Conservation (phyloP, 2,113 vertebrate genomes). For the Strix aluco region DNA sequence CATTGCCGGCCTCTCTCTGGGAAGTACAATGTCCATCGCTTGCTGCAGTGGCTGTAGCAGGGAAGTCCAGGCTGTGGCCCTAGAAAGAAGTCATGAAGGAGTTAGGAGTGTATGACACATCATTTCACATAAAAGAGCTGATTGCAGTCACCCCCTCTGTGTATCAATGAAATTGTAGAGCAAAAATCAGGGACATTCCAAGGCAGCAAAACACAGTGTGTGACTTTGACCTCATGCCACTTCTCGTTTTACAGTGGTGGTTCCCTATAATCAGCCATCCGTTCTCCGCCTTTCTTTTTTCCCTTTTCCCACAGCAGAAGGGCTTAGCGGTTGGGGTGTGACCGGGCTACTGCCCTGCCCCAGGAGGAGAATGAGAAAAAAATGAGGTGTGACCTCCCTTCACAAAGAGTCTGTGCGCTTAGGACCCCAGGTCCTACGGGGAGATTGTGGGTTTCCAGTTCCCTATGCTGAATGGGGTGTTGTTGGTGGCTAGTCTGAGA, state of each 20-base stretch:
- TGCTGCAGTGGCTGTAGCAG: background rate
- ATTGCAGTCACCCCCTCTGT: background rate
- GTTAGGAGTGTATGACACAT: background rate
- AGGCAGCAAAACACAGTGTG: background rate
- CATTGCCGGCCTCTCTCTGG: background rate
- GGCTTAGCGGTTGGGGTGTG: background rate
- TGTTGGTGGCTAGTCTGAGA: background rate
- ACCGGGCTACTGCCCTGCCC: background rate
- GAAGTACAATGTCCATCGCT: background rate
- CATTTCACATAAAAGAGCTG: background rate
- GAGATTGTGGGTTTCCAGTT: background rate
- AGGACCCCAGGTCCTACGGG: background rate
- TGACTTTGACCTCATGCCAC: background rate
- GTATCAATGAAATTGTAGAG: conserved; percentile 35
- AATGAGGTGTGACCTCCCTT: background rate
- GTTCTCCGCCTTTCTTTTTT: background rate
- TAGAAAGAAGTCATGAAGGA: background rate
- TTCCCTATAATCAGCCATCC: background rate
- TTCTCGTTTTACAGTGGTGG: conserved; percentile 17
- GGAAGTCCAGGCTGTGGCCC: conserved; percentile 3
- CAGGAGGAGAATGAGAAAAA: background rate
- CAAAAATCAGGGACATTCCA: conserved; percentile 20
- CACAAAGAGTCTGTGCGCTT: background rate
- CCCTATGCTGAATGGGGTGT: background rate
- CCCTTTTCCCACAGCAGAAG: background rate